These are phyloP conservation scores for Macquaria australasica DNA, from an alignment of 2,113 vertebrate species.

Conservation along the genomic window DNA sequence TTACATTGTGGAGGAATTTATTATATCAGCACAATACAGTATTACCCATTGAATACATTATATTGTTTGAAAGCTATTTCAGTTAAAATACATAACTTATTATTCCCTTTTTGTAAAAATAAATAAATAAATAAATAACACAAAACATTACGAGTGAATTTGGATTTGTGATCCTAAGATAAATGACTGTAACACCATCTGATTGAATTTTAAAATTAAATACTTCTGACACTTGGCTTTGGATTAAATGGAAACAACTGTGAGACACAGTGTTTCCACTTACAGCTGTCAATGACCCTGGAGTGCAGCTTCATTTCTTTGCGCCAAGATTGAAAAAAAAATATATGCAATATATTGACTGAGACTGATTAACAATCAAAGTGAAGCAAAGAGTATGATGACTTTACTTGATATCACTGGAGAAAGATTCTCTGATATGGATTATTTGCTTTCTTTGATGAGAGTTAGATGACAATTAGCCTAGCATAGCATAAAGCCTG, in stretches of 20 bases:
- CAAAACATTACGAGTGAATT: neutral
- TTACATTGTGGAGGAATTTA: no score
- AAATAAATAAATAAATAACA: no score
- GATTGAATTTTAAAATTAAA: neutral
- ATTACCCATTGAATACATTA: neutral
- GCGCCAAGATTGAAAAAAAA: neutral
- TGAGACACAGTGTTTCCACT: neutral
- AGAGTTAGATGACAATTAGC: neutral
- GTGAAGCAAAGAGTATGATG: neutral
- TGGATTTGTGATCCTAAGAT: neutral
- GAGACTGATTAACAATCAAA: neutral
- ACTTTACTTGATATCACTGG: neutral
- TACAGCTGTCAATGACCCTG: conserved; percentile 8
- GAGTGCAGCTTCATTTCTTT: conserved; percentile 2
- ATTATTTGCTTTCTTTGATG: neutral
- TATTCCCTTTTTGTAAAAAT: neutral
- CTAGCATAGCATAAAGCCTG: neutral
- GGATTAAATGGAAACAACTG: neutral
- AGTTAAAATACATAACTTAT: neutral
- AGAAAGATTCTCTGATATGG: neutral
- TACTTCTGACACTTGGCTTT: neutral
- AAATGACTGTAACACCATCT: neutral
- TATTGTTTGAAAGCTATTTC: neutral
- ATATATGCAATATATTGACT: neutral
- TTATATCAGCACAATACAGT: neutral